Evolutionary conservation across 2,113 vertebrate species (phyloP), one percentile per base, ranked within the genome.

Genomic region (Hemiprocne comata): DNA sequence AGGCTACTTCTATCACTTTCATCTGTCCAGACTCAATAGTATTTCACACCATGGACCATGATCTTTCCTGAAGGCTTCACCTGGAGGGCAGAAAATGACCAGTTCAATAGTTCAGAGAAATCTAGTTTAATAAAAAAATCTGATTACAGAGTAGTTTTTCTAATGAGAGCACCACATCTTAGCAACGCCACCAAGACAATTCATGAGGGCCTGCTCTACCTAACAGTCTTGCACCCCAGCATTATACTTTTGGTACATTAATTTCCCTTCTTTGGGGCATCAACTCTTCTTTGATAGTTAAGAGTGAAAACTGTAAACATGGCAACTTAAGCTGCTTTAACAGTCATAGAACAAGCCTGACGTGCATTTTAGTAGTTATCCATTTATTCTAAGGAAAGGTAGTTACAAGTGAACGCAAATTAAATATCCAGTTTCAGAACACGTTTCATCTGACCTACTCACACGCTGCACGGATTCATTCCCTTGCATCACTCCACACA

Each of bases 21-120:
- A 85, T 82, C 54, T 93, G 79, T 69, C 81, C 85, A 94, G 65
- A 95, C 16, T 66, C 92, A 75, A 85, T 0, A 90, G 46, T 62
- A 92, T 93, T 76, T 92, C 83, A 93, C 79, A 96, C 50, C 74
- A 85, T 17, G 50, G 83, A 76, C 50, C 78, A 85, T 58, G 76
- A 76, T 70, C 79, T 90, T 92, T 94, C 73, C 90, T 93, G 86
- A 86, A 93, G 91, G 73, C 57, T 90, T 90, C 76, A 92, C 76
- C 86, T 93, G 26, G 42, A 92, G 79, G 69, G 85, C 70, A 90
- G 83, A 97, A 95, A 96, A 84, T 7, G 72, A 89, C 78, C 73
- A 65, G 50, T 78, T 95, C 64, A 92, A 82, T 85, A 95, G 88
- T 80, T 94, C 64, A 94, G 33, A 91, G 81, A 94, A 94, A 73